Conservation (phyloP, 2,888 invertebrate genomes). For the Eutolmus rufibarbis region DNA sequence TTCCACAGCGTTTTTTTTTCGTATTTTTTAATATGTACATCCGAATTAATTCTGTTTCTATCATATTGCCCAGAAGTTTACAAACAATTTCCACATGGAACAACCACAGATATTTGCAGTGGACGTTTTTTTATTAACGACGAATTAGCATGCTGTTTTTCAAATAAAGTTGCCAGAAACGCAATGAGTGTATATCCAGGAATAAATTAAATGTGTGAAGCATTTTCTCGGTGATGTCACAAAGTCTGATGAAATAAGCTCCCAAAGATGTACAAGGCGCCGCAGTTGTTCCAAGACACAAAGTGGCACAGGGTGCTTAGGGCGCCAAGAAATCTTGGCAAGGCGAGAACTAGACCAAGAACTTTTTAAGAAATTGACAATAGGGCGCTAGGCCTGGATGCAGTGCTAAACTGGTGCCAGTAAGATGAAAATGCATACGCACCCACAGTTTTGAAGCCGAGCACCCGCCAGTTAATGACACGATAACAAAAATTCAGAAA, state of each 20-base stretch:
- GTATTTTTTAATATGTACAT: background rate
- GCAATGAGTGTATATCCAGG: background rate
- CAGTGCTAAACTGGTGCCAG: background rate
- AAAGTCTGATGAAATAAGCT: background rate
- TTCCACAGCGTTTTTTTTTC: background rate
- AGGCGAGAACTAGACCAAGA: background rate
- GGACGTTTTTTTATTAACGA: background rate
- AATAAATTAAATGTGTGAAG: background rate
- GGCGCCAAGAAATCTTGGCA: background rate
- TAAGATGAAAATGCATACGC: background rate
- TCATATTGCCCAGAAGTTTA: too few species aligned
- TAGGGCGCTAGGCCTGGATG: background rate
- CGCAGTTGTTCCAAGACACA: background rate
- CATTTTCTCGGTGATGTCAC: background rate
- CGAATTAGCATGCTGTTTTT: background rate
- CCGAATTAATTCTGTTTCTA: background rate
- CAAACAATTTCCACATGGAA: too few species aligned
- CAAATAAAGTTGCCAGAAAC: background rate
- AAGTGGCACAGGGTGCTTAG: background rate
- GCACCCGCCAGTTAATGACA: background rate
- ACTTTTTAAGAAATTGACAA: background rate
- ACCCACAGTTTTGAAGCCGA: background rate
- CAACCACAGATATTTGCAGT: background rate
- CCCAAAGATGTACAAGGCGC: background rate
- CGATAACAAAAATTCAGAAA: background rate